Base-by-base conservation (phyloP, 1,140 invertebrate genomes). In the Oncopodura yosiiana region DNA sequence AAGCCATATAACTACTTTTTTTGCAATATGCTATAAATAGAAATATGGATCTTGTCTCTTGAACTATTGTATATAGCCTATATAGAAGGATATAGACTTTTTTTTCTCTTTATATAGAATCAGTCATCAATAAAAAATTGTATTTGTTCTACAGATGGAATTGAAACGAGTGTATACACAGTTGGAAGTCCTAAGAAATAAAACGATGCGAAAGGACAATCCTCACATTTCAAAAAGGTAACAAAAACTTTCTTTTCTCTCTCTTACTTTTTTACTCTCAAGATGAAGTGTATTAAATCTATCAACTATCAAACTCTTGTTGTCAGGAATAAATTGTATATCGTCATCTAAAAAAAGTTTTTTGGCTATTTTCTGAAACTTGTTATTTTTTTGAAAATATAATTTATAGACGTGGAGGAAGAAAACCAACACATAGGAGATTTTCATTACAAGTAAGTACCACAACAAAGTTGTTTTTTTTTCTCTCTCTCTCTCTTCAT, bases 161-260 rank as follows among this genome's bases (percentile, higher is more conserved):
- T 75, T 95, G 49, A 92, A 92, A 72, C 76, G 90, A 60, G 77
- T 94, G 18, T 95, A 95, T 72, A 86, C 90, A 18, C 90, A 93
- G 70, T 73, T 93, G 60, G 82, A 87, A 70, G 77, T 86, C 36
- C 77, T 92, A 61, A 83, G 88, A 63, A 88, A 88, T 68, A 91
- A 93, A 72, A 89, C 87, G 14, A 81, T 94, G 69, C 77, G 90
- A 44, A 81, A 87, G 62, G 90, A 94, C 73, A 95, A 95, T 75
- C 92, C 91, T 19, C 91, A 95, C 76, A 93, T 95, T 69, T 87
- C 84, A 50, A 93, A 93, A 72, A 75, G n/a, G n/a, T n/a, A n/a
- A n/a, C n/a, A n/a, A n/a, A n/a, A n/a, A n/a, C n/a, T n/a, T n/a
- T n/a, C n/a, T n/a, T n/a, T n/a, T n/a, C n/a, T n/a, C n/a, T n/a